Evolutionary conservation across 2,113 vertebrate genomes (phyloP), one percentile per base, ranked within the genome.

Genomic region (Saiga tatarica): DNA sequence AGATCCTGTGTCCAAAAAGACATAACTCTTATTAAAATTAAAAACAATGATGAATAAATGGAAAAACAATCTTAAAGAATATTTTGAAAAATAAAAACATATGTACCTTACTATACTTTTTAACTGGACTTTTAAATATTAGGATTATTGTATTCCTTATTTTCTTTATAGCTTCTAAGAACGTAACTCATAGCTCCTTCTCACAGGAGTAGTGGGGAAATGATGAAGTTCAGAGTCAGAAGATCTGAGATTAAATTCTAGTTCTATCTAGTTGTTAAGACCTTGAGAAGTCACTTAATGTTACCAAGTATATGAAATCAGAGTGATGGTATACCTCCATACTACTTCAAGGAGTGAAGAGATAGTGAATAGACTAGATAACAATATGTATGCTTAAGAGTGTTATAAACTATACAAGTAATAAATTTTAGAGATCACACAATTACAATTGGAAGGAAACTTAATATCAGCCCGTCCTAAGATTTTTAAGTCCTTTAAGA

Each of bases 41-140:
- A 87, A 8, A 94, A 3, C 23, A 76, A 79, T 53, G 60, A 83
- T 60, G 53, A 95, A 55, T 88, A 91, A 60, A n/a, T 50, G 87
- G 45, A 91, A 97, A 92, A 96, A 16, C 10, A 83, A 76, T n/a
- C 39, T 59, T 83, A 55, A 7, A 62, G 16, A 95, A 92, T 0
- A 36, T 71, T 83, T 71, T 74, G n/a, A 92, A 97, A 95, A 96
- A 62, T 47, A 60, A 95, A 90, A 95, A 76, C n/a, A 74, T 26
- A 55, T 50, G 0, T 53, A 82, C 30, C 4, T 26, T 71, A 28
- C 30, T 76, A 23, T 42, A 47, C 47, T 81, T 94, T 86, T 88
- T 45, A 90, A 84, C n/a, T 87, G 76, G 10, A 53, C 71, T 71
- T 95, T 89, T 64, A 59, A 53, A 89, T 89, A 71, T 78, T 74